Percentiles rank a stretch among this genome's conserved stretches.
Conservation (phyloP, 1,140 invertebrate species). For the Pinna nobilis region DNA sequence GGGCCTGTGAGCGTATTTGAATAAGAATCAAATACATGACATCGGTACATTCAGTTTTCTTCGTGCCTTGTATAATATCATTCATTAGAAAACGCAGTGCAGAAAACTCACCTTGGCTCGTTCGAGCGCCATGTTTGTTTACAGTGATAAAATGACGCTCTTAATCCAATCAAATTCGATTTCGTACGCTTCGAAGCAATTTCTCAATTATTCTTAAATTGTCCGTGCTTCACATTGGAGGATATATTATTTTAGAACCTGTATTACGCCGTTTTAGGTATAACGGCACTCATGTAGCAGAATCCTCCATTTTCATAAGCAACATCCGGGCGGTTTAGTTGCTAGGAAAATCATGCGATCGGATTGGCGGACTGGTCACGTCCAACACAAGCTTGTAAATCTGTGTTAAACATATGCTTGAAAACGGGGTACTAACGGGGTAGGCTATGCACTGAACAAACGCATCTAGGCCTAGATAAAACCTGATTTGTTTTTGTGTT, state of each 20-base stretch:
- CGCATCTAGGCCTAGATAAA: not conserved
- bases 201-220: not conserved
- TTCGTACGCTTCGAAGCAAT: not conserved
- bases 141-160: not conserved
- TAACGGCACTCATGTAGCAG: constrained; percentile 4
- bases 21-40: no score
- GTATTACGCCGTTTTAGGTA: not conserved
- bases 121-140: constrained; percentile 62
- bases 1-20: not conserved
- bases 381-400: constrained; percentile 1
- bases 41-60: no score
- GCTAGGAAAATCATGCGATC: constrained; percentile 58
- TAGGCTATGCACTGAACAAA: not conserved
- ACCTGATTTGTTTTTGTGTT: no score
- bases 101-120: constrained; percentile 60
- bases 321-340: constrained; percentile 63
- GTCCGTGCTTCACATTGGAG: not conserved
- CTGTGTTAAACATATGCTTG: not conserved
- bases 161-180: not conserved
- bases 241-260: not conserved
- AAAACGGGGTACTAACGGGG: not conserved
- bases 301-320: constrained; percentile 59
- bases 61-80: constrained; percentile 2
- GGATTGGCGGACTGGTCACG: constrained; percentile 35
- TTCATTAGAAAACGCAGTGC: not conserved